Base-by-base conservation (phyloP, 2,797 vertebrate genomes). In the Lithobates sylvaticus region DNA sequence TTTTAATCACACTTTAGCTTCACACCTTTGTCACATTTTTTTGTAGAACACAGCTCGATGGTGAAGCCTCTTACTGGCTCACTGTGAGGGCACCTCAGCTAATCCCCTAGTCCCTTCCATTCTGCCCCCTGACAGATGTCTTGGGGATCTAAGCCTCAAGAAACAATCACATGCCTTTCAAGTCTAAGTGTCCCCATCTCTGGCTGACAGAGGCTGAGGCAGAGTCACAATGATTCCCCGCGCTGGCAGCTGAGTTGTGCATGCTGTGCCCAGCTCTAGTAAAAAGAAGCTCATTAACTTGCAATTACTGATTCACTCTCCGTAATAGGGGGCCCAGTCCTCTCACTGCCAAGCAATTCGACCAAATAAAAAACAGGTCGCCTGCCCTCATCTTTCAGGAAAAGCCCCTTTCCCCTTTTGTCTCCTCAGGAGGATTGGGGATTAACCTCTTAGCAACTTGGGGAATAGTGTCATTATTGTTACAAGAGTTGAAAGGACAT, bases 221-320 rank as follows among this genome's bases (percentile, higher is more conserved):
- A 65, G 64, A 81, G 67, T 72, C 79, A 81, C 80, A 77, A 81
- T 70, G 79, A 76, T 77, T 44, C 58, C 84, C 67, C 50, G 58
- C 12, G 47, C 85, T 82, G 74, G 79, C 65, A 82, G 79, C 85
- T 82, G 85, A 83, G 79, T 83, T 86, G 72, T 71, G 79, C 85
- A 86, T 82, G 73, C 73, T 77, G 78, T 81, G 65, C 29, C 73
- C 75, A 54, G 39, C 74, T 70, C 85, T 36, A 64, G 36, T 65
- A 73, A 86, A 86, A 61, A 76, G 71, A 71, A 73, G 79, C 85
- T 86, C 80, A 86, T 86, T 86, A 86, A 83, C 85, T 86, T 86
- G 85, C 85, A 86, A 86, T 86, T 86, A 86, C 79, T 29, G 79
- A 86, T 78, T 86, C 85, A 86, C 74, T 83, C 72, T 71, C 77